These are phyloP conservation scores for Eupleurogrammus muticus DNA, from an alignment of 2,797 vertebrate genomes.

Conservation along the genomic window DNA sequence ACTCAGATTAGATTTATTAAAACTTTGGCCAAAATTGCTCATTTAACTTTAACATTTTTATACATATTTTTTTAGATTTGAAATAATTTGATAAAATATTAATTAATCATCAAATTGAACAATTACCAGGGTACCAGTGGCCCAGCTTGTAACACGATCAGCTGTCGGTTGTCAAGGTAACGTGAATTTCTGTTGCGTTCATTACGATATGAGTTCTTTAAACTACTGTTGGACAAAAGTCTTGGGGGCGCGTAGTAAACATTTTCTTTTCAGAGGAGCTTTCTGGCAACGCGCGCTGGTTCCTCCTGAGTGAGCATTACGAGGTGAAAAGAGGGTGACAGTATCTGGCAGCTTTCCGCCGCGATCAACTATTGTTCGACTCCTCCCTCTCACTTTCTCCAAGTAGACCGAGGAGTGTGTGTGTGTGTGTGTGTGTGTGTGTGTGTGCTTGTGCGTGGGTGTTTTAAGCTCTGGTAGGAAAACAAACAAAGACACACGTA, in stretches of 20 bases:
- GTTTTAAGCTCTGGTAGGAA: constrained; percentile 55
- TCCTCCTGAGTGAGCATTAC: constrained; percentile 21
- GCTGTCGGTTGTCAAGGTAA: no score
- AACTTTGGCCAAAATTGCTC: no score
- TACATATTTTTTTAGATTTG: no score
- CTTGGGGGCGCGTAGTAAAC: neutral
- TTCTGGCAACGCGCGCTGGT: constrained; percentile 18
- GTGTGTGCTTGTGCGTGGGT: constrained; percentile 13
- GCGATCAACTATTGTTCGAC: constrained; percentile 60
- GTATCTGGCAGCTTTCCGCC: constrained; percentile 68
- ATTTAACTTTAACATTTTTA: no score
- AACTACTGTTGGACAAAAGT: no score
- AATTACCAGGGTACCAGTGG: no score
- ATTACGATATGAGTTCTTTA: no score
- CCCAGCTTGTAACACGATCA: no score
- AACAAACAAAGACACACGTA: constrained; percentile 85
- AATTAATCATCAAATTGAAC: no score
- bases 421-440: constrained; percentile 23
- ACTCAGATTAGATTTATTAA: no score
- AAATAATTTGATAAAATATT: no score
- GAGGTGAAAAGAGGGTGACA: constrained; percentile 36
- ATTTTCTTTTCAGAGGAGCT: constrained; percentile 11
- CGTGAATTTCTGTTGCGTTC: no score
- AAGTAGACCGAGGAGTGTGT: constrained; percentile 51
- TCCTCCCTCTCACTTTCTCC: constrained; percentile 70